Evolutionary conservation across 2,888 invertebrate species (phyloP), one percentile per base, ranked within the genome.

Genomic region (Perizoma affinitatum): DNA sequence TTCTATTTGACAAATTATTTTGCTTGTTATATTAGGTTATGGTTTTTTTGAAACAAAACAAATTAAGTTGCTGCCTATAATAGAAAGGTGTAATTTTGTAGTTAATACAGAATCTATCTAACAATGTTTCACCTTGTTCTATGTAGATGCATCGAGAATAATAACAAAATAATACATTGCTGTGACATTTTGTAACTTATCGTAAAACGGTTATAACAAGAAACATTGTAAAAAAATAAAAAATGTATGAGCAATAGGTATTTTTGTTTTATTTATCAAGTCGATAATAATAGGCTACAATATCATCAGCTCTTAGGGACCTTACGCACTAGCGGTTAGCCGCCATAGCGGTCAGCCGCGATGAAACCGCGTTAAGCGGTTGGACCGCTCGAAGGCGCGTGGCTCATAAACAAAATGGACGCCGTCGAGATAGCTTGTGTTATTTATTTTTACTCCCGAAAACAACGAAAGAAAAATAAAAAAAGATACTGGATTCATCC

Each of bases 1-100:
- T 56, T 58, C 66, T 61, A 56, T 59, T 58, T 54, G 38, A 67
- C 52, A 61, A 57, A 61, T 43, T 59, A 49, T 55, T 60, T 62
- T 52, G 55, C 58, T 66, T 61, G 59, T 58, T 64, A 42, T 35
- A 55, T 51, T 42, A 41, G 58, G 42, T 33, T 63, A 51, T 42
- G 6, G 42, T 57, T 41, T 55, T 51, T 46, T 46, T 40, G 6
- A 38, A 50, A 46, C 11, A 50, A 58, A 38, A 53, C 45, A 11
- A 34, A 46, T 42, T 42, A 54, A 9, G 52, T 44, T 53, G 34
- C 36, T 53, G 44, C 53, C 40, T 58, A 51, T 22, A 22, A 22
- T 22, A 22, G 22, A 22, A 22, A 22, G 22, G 22, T 22, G 22
- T 22, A 2, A 22, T 22, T 2, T 22, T 22, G 22, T 2, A 22